Conservation (phyloP, 2,888 invertebrate genomes). For the Xylophagus ater region DNA sequence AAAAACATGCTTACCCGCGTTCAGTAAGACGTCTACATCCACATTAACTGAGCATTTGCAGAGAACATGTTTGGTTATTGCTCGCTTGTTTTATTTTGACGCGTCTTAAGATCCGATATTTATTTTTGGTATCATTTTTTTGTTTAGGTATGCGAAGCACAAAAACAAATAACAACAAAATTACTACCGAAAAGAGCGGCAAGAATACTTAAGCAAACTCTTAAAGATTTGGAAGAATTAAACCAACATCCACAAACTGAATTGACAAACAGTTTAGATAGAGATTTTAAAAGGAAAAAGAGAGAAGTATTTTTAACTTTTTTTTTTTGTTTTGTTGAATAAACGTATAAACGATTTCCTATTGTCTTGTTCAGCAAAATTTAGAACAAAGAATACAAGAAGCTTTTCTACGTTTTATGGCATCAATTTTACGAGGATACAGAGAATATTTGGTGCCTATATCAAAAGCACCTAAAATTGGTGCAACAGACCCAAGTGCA, state of each 20-base stretch:
- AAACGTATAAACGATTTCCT: no score
- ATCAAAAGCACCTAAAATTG: conserved; percentile 83
- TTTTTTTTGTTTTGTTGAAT: no score
- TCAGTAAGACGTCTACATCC: no score
- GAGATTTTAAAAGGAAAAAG: conserved; percentile 68
- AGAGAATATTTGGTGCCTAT: conserved; percentile 80
- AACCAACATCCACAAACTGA: conserved; percentile 42
- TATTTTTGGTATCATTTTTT: conserved; percentile 7
- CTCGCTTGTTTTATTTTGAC: no score
- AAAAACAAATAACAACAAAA: conserved; percentile 67
- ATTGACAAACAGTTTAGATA: conserved; percentile 59
- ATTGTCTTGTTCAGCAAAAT: conserved; percentile 56
- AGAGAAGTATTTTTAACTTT: no score
- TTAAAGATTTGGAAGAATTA: conserved; percentile 63
- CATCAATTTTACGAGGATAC: conserved; percentile 82
- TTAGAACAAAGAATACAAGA: conserved; percentile 93
- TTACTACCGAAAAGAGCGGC: conserved; percentile 79
- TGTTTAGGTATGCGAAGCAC: conserved; percentile 71
- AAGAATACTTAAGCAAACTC: conserved; percentile 62
- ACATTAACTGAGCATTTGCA: no score
- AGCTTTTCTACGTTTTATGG: conserved; percentile 93
- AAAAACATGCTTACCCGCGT: no score
- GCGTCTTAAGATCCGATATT: no score
- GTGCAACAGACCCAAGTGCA: conserved; percentile 89
- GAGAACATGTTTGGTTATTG: no score